Percentiles rank a stretch among this genome's conserved stretches.
These are phyloP conservation scores for Alces alces DNA, from an alignment of 2,113 vertebrate genomes.

Conservation along the genomic window DNA sequence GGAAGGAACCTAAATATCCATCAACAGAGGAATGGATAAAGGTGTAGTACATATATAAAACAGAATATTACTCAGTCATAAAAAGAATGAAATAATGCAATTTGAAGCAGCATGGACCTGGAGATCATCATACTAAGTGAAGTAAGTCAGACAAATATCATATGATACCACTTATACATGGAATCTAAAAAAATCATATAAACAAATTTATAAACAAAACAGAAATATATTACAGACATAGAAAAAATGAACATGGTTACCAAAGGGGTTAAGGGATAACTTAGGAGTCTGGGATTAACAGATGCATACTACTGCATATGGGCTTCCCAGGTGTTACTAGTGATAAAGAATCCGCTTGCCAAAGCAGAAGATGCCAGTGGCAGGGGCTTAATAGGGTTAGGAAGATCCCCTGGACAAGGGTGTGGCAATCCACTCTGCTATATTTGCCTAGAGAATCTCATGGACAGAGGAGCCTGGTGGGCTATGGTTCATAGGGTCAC, in stretches of 20 bases:
- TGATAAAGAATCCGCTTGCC: not conserved
- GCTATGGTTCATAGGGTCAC: not conserved
- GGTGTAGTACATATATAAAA: not conserved
- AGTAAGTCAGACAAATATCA: not conserved
- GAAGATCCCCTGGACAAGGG: not conserved
- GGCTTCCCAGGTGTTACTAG: not conserved
- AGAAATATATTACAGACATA: not conserved
- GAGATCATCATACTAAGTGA: not conserved
- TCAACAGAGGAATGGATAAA: not conserved
- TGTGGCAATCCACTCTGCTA: not conserved
- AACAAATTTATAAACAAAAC: not conserved
- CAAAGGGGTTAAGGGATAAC: not conserved
- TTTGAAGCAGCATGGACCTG: not conserved
- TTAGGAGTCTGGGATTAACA: not conserved
- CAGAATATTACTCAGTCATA: not conserved
- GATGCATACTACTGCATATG: not conserved
- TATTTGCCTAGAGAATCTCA: not conserved
- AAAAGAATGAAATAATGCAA: not conserved
- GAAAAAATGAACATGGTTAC: not conserved
- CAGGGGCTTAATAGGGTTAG: not conserved
- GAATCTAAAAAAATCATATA: not conserved
- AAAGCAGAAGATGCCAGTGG: not conserved
- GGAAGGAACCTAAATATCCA: not conserved
- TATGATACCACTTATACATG: not conserved
- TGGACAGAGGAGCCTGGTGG: not conserved